Percentiles rank a stretch among this genome's conserved stretches.
phyloP scores from a whole-genome alignment of 2,888 invertebrate species.

The Pogonocherus hispidulus region DNA sequence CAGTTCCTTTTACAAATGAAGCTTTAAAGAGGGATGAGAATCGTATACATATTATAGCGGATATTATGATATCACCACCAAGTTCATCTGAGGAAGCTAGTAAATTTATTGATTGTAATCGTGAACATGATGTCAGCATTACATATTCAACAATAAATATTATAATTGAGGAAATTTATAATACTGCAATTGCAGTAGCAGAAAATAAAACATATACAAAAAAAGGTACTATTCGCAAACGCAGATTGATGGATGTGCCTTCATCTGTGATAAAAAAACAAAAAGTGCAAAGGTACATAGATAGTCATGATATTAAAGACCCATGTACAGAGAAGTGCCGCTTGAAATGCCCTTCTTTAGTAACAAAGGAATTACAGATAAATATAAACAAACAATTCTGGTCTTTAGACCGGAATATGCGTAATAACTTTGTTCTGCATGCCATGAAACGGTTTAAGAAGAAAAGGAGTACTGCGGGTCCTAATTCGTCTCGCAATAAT shows the following conservation, averaged over 20 bases:
- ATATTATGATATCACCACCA: conserved; percentile 1
- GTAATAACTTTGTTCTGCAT: conserved; percentile 3
- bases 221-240: conserved; percentile 5
- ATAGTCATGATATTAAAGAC: too few species aligned
- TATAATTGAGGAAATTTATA: not conserved
- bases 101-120: too few species aligned
- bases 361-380: conserved; percentile 3
- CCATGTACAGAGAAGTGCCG: not conserved
- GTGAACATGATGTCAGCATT: too few species aligned
- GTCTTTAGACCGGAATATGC: not conserved
- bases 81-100: conserved; percentile 4
- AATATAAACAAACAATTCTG: conserved; percentile 5
- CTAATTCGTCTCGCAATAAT: conserved; percentile 3
- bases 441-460: conserved; percentile 3
- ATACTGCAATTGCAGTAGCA: conserved; percentile 2
- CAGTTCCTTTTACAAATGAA: conserved; percentile 5
- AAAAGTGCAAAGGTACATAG: not conserved
- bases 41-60: not conserved
- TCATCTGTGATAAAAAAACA: conserved; percentile 2
- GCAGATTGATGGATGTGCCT: conserved; percentile 4
- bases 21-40: conserved; percentile 2
- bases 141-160: conserved; percentile 3
- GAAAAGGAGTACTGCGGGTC: not conserved
- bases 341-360: conserved; percentile 1
- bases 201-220: not conserved